Evolutionary conservation across 2,888 invertebrate genomes (phyloP), one percentile per base, ranked within the genome.

Genomic region (Limnephilus lunatus): DNA sequence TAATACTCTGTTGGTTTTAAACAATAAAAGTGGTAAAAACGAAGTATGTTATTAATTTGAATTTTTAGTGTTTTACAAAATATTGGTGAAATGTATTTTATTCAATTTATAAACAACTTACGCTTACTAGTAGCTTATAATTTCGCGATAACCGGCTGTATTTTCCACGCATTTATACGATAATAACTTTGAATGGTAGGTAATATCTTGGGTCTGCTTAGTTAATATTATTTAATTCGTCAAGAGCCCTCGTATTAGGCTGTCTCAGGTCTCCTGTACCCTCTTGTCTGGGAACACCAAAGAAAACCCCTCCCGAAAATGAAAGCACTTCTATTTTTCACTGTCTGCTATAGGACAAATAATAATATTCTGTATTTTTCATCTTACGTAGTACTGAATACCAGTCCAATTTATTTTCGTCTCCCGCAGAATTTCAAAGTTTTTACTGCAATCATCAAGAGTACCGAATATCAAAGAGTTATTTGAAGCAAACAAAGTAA

Each of bases 401-500:
- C 68, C 68, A 25, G 9, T 68, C 68, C 68, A 68, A 68, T 68
- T 68, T 68, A 68, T 68, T 68, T 68, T 68, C 68, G 68, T 68
- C 68, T 68, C 25, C 68, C 68, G 25, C 68, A n/a, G 68, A 82
- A 82, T 82, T 32, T 31, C 32, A 82, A 82, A 82, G 32, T 85
- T 85, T 85, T 32, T 39, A 11, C 85, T 19, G 11, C 85, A 85
- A 32, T 85, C 85, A 68, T 31, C 87, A 87, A 48, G 87, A 53
- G 30, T 87, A 87, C 48, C 30, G 31, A 48, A 87, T 53, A 87
- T 31, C 35, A 68, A 68, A 32, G 53, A 87, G 87, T 68, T 87
- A 53, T 85, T 86, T 68, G 31, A 44, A 86, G 32, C 19, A 87
- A 87, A 87, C 87, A 87, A 87, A 87, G 68, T 68, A 87, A 87